Evolutionary conservation across 2,797 vertebrate genomes (phyloP), one percentile per base, ranked within the genome.

Genomic region (Synanceia verrucosa): DNA sequence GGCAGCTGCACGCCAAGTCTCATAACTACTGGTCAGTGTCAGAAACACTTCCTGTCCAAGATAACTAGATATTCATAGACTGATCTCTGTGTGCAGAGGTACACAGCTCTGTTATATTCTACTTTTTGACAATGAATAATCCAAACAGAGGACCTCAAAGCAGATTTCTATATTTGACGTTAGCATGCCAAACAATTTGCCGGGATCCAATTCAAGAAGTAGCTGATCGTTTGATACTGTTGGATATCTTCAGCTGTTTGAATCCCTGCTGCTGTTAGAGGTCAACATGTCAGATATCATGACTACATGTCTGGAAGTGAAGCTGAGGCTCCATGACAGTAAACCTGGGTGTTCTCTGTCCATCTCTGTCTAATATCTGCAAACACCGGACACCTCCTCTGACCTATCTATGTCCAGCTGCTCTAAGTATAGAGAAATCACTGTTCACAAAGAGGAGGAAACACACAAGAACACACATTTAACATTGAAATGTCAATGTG

Each of bases 311-410:
- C n/a, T 70, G 53, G 47, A 69, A 46, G 70, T 59, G 39, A 82
- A 64, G 60, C 44, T 6, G 33, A 36, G 9, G 39, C 52, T 75
- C 50, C 31, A 29, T 76, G 23, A 52, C 31, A 62, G 46, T 64
- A 14, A 59, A 60, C 47, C 68, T 60, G 36, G 44, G 26, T 65
- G 59, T 55, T 60, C 68, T 59, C 59, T 66, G 51, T 51, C 5
- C 64, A 19, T 21, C 75, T 75, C 62, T 13, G 46, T 56, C n/a
- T 70, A 44, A 28, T 77, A 73, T 77, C 37, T 64, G 75, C 77
- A 73, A 78, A 60, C 59, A 72, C 44, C 24, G 57, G 36, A 78
- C 79, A 41, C 73, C 81, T 70, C 74, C 55, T 70, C 39, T 79
- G 76, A 86, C 70, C 75, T 64, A 71, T 76, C 80, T 73, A 16